These are phyloP conservation scores for Orientallactaga bullata DNA, from an alignment of 2,113 vertebrate species.

Conservation along the genomic window DNA sequence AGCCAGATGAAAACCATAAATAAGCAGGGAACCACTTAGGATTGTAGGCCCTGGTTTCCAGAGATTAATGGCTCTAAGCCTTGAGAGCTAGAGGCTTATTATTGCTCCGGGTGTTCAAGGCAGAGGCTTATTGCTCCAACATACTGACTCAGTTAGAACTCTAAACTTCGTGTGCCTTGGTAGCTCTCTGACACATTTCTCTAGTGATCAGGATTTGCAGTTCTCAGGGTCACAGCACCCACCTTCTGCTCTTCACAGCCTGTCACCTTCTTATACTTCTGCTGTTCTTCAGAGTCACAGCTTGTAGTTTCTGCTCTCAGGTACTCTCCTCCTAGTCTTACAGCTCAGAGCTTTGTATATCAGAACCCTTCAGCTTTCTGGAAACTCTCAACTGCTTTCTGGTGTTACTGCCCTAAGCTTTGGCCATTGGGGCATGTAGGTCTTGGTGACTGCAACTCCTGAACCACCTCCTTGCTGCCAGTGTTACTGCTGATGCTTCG, in stretches of 20 bases:
- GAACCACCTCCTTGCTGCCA: not conserved
- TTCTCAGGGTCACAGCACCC: not conserved
- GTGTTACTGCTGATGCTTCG: not conserved
- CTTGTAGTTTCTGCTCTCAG: not conserved
- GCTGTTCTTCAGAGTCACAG: not conserved
- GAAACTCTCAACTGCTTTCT: not conserved
- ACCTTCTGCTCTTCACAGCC: not conserved
- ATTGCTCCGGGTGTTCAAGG: not conserved
- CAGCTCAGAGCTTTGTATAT: not conserved
- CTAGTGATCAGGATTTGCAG: not conserved
- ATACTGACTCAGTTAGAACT: too few species aligned
- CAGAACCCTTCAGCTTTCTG: not conserved
- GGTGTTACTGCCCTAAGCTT: not conserved
- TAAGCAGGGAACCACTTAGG: not conserved
- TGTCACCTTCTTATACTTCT: not conserved
- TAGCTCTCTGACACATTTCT: not conserved
- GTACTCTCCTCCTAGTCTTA: not conserved
- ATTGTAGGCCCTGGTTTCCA: not conserved
- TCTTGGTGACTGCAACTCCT: not conserved
- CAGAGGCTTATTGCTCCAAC: too few species aligned
- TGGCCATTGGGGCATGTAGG: too few species aligned
- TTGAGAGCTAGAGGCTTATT: not conserved
- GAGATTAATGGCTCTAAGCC: not conserved
- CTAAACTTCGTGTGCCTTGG: too few species aligned
- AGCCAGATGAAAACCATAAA: not conserved